These are phyloP conservation scores for Cynocephalus volans DNA, from an alignment of 2,113 vertebrate genomes.

Conservation along the genomic window DNA sequence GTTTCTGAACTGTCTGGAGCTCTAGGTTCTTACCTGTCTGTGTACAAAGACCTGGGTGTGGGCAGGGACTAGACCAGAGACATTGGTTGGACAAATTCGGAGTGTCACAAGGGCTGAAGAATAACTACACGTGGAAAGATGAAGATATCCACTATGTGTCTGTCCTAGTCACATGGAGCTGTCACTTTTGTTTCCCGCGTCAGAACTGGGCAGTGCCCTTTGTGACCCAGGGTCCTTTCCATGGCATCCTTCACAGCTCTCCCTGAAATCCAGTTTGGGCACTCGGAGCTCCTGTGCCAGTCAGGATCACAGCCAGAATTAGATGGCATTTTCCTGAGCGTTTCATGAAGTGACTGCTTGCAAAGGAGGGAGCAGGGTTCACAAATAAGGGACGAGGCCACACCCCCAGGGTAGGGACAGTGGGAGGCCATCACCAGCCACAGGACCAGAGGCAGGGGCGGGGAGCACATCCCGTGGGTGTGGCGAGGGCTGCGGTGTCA, in stretches of 20 bases:
- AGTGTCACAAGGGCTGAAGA: not conserved
- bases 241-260: not conserved
- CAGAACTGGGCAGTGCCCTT: not conserved
- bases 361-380: not conserved
- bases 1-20: not conserved
- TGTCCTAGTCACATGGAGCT: not conserved
- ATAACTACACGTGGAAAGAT: not conserved
- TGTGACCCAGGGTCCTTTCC: not conserved
- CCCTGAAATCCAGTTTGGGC: slow-evolving; percentile 43
- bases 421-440: not conserved
- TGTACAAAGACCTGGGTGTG: not conserved
- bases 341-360: not conserved
- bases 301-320: not conserved
- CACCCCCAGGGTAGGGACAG: not conserved
- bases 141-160: not conserved
- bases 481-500: fast-evolving
- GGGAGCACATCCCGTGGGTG: no score
- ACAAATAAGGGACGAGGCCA: not conserved
- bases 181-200: not conserved
- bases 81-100: not conserved
- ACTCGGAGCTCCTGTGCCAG: not conserved
- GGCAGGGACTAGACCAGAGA: not conserved
- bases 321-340: not conserved
- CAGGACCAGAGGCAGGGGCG: not conserved
- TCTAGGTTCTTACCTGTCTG: not conserved